Conservation (phyloP, 2,888 invertebrate species). For the Leistus spinibarbis region DNA sequence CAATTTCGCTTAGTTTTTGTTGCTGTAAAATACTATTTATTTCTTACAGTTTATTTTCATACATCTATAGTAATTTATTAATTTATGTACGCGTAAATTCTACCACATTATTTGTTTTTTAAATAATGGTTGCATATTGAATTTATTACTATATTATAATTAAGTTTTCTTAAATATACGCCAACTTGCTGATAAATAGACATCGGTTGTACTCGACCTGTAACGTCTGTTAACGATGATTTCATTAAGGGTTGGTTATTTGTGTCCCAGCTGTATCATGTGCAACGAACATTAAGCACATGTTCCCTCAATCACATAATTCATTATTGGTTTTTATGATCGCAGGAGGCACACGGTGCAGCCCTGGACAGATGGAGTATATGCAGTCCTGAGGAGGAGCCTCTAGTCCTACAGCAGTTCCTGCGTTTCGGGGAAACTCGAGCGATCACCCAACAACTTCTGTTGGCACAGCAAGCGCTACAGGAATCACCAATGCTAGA, state of each 20-base stretch:
- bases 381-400: slow-evolving; percentile 87
- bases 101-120: background rate
- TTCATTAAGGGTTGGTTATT: background rate
- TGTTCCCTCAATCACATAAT: background rate
- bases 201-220: background rate
- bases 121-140: background rate
- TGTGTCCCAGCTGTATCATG: background rate
- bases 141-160: background rate
- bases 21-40: background rate
- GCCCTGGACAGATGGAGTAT: slow-evolving; percentile 89
- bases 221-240: background rate
- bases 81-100: background rate
- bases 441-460: slow-evolving; percentile 74
- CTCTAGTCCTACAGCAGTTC: slow-evolving; percentile 89
- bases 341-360: slow-evolving; percentile 81
- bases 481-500: slow-evolving; percentile 62
- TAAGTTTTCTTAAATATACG: background rate
- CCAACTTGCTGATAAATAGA: background rate
- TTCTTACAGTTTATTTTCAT: background rate
- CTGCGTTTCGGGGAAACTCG: slow-evolving; percentile 88
- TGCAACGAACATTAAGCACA: background rate
- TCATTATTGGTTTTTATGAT: slow-evolving; percentile 50
- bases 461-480: slow-evolving; percentile 67
- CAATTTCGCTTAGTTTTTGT: background rate
- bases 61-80: background rate